phyloP scores from a whole-genome alignment of 2,888 invertebrate genomes.

The Cantharis lateralis region DNA sequence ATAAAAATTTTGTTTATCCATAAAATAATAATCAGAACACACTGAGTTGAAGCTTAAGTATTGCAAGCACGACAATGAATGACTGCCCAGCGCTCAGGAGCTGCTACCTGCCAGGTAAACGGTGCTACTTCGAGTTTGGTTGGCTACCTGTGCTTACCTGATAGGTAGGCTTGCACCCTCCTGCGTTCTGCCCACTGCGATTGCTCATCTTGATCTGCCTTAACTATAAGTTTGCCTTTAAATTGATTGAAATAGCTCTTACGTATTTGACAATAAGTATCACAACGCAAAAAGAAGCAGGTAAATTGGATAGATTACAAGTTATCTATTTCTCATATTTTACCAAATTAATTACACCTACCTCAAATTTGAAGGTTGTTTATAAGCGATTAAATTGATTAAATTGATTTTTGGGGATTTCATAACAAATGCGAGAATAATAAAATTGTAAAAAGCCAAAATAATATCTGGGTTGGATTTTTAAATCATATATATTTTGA shows the following conservation, averaged over 20 bases:
- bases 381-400: neutral
- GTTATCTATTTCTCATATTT: neutral
- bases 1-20: neutral
- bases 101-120: constrained; percentile 54
- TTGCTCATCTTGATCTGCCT: constrained; percentile 47
- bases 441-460: neutral
- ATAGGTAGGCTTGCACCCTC: constrained; percentile 55
- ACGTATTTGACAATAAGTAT: neutral
- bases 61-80: constrained; percentile 57
- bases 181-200: constrained; percentile 53
- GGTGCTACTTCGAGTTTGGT: constrained; percentile 54
- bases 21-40: constrained; percentile 14
- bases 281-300: neutral
- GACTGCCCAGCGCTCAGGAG: constrained; percentile 50
- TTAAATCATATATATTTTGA: too few species aligned
- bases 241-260: constrained; percentile 21
- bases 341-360: neutral
- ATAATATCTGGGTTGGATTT: neutral
- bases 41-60: constrained; percentile 52
- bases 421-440: neutral
- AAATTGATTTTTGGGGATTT: neutral
- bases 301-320: neutral
- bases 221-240: constrained; percentile 18
- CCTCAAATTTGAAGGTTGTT: neutral
- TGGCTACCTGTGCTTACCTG: constrained; percentile 55